phyloP scores from a whole-genome alignment of 2,888 invertebrate genomes.

The Diarsia mendica region DNA sequence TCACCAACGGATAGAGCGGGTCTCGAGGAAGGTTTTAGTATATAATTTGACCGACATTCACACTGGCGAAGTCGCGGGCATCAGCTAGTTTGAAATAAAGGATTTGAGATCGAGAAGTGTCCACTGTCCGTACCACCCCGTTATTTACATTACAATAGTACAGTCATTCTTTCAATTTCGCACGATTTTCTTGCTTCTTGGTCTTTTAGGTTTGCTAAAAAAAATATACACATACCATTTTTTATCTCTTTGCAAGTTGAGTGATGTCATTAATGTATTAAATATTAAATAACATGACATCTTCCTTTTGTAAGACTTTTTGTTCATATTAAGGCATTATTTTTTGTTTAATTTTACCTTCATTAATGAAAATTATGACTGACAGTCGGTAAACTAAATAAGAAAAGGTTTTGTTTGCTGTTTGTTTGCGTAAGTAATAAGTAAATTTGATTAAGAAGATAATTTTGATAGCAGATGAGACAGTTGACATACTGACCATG shows the following conservation, averaged over 20 bases:
- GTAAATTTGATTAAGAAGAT: slow-evolving; percentile 10
- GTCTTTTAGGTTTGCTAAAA: neutral
- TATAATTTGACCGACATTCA: too few species aligned
- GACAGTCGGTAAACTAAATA: neutral
- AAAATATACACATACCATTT: neutral
- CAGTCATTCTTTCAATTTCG: neutral
- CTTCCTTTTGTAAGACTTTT: slow-evolving; percentile 9
- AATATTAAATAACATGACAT: slow-evolving; percentile 42
- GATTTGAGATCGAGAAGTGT: too few species aligned
- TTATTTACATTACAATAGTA: neutral
- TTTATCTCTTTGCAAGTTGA: slow-evolving; percentile 7
- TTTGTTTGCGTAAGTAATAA: slow-evolving; percentile 8
- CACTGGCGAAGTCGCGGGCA: too few species aligned
- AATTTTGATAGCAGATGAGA: neutral
- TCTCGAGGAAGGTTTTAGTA: too few species aligned
- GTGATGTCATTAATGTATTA: slow-evolving; percentile 31
- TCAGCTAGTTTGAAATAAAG: too few species aligned
- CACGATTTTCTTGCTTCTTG: neutral
- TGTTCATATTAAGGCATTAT: neutral
- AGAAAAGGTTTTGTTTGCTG: neutral
- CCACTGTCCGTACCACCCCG: too few species aligned
- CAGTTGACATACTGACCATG: slow-evolving; percentile 12
- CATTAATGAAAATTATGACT: slow-evolving; percentile 14
- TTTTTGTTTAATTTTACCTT: slow-evolving; percentile 15
- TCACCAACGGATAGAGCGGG: too few species aligned